Evolutionary conservation across 2,888 invertebrate species (phyloP).

Genomic region (Cecidostiba fungosa): DNA sequence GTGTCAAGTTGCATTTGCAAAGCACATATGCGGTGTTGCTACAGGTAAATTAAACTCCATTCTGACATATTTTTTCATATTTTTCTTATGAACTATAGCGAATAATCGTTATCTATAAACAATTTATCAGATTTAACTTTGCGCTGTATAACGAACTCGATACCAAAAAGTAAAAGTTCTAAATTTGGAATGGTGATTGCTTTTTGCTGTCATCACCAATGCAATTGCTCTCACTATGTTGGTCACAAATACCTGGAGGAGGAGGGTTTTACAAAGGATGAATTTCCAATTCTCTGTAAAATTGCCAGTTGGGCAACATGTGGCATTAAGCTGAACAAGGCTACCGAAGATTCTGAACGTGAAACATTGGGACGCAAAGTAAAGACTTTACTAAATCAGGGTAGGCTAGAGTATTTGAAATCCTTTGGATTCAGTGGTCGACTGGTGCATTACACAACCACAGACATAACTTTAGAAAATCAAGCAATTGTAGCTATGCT

Average conservation of each 20-base stretch:
- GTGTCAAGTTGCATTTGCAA: slow-evolving; percentile 87
- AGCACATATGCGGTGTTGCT: slow-evolving; percentile 94
- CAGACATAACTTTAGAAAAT: slow-evolving; percentile 88
- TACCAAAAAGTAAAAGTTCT: slow-evolving; percentile 71
- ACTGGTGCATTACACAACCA: slow-evolving; percentile 86
- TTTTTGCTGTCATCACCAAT: slow-evolving; percentile 95
- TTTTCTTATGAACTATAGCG: slow-evolving; percentile 34
- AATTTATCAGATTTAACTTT: slow-evolving; percentile 85
- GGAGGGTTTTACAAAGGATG: slow-evolving; percentile 82
- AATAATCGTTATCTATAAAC: slow-evolving; percentile 10
- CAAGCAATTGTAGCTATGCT: slow-evolving; percentile 86
- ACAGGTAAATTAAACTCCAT: slow-evolving; percentile 83
- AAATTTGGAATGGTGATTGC: slow-evolving; percentile 87
- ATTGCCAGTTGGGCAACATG: slow-evolving; percentile 96
- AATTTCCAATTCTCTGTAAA: slow-evolving; percentile 89
- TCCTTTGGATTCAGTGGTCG: slow-evolving; percentile 83
- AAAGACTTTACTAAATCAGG: slow-evolving; percentile 90
- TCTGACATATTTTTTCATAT: background rate
- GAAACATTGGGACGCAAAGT: slow-evolving; percentile 87
- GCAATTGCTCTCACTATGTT: slow-evolving; percentile 86
- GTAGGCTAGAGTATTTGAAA: slow-evolving; percentile 85
- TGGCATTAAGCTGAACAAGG: slow-evolving; percentile 83
- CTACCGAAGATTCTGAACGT: slow-evolving; percentile 77
- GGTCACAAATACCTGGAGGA: slow-evolving; percentile 84
- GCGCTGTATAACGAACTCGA: slow-evolving; percentile 83